Evolutionary conservation across 2,113 vertebrate species (phyloP), one percentile per base, ranked within the genome.

Genomic region (Ceyx cyanopectus): DNA sequence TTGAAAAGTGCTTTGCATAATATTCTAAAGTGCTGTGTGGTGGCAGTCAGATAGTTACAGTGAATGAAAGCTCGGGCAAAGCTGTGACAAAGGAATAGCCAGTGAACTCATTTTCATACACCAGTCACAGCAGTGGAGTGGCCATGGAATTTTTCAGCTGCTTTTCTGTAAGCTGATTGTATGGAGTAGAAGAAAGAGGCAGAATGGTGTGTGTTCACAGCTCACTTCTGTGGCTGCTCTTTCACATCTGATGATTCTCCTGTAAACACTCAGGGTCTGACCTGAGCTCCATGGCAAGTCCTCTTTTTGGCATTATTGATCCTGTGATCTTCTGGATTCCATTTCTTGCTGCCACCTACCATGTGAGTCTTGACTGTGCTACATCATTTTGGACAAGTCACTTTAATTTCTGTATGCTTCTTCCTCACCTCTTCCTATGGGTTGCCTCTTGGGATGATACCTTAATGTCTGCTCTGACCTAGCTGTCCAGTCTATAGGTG

Each of bases 1-100:
- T 83, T 93, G 90, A 74, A 62, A 79, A 94, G 21, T 43, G 9
- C 83, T 32, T 96, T 93, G 81, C 41, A 60, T 94, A 76, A 86
- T 74, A 41, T 83, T 91, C 80, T 90, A 67, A 89, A 92, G 15
- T 74, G 37, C 70, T 70, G 68, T 26, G 43, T 89, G 60, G 29
- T 56, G 18, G 37, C 62, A 70, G 27, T 91, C 78, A 93, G 70
- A 62, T 72, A 68, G 48, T 74, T 92, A 23, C 23, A 82, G 69
- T 62, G 85, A 84, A 87, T 69, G 70, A 61, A 89, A 74, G 6
- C 66, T 93, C n/a, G 27, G 74, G 50, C 93, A 91, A 83, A 83
- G 46, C 91, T 77, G 14, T n/a, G 27, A 30, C 56, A 50, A 30
- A 69, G 29, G 81, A 78, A 66, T 63, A 72, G 76, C 54, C 54